Evolutionary conservation across 1,140 invertebrate genomes (phyloP), one percentile per base, ranked within the genome.

Genomic region (Scaptomyza graminum): DNA sequence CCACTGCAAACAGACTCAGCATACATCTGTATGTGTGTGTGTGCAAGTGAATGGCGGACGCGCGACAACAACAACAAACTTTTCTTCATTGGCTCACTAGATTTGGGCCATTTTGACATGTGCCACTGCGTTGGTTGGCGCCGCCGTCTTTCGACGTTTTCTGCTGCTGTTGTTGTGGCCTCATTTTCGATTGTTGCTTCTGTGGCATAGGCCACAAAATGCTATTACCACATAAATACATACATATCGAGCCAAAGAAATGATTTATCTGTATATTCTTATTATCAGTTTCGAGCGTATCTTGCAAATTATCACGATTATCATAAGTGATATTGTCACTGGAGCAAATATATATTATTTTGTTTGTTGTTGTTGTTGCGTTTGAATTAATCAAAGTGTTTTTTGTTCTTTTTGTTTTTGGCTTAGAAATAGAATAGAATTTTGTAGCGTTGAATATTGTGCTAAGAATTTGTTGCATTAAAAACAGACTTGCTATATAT

Each of bases 51-150:
- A 74, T 74, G 72, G 72, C 41, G 59, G 52, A 63, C 66, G 31
- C 70, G 59, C 49, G 67, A 59, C 56, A 69, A 43, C 73, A 60
- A 71, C 43, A 69, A 51, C 79, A 84, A 84, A 80, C 80, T 80
- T 80, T 84, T 83, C 55, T 73, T 57, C 85, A 63, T 87, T 72
- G 67, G 78, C 79, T 80, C 52, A 74, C 34, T 65, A 67, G 56
- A 81, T 87, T 85, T 87, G 83, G 82, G 74, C 78, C 78, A 85
- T 87, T 75, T 87, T 82, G 82, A 85, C 78, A 87, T 87, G 78
- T 85, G 79, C 74, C 79, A 34, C 64, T 34, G 64, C n/a, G n/a
- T 18, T 46, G 2, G 28, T 31, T 31, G 28, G 6, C 28, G 28
- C 28, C 28, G 28, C 6, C 28, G 4, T 31, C 5, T 22, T 3